Percentiles rank a stretch among this genome's conserved stretches.
Evolutionary conservation across 2,888 invertebrate species (phyloP).

Genomic region (Meghimatium bilineatum): DNA sequence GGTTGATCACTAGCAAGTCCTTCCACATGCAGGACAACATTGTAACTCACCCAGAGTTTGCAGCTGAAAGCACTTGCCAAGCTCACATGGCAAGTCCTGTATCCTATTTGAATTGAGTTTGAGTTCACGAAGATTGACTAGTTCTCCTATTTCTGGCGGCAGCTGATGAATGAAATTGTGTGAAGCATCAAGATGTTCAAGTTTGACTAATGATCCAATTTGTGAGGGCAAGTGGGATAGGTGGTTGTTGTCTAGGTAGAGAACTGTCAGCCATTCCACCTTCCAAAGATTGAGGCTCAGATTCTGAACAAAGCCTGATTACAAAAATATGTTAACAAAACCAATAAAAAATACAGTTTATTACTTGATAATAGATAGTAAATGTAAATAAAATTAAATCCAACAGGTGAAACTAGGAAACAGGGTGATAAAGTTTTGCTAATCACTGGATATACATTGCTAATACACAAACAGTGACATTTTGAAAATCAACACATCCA

Average conservation of each 20-base stretch:
- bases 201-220: conserved; percentile 88
- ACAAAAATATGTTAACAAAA: too few species aligned
- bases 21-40: not conserved
- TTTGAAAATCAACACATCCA: too few species aligned
- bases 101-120: conserved; percentile 95
- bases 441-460: too few species aligned
- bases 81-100: conserved; percentile 94
- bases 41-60: conserved; percentile 88
- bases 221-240: conserved; percentile 93
- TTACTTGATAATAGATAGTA: too few species aligned
- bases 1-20: too few species aligned
- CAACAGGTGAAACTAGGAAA: too few species aligned
- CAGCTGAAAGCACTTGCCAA: conserved; percentile 97
- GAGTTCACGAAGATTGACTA: conserved; percentile 95
- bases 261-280: conserved; percentile 92
- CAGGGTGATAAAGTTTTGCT: too few species aligned
- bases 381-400: too few species aligned
- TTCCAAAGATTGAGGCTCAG: conserved; percentile 94
- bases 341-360: too few species aligned
- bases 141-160: conserved; percentile 97
- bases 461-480: too few species aligned
- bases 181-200: conserved; percentile 93
- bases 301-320: conserved; percentile 93
- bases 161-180: conserved; percentile 95
- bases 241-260: conserved; percentile 97